Evolutionary conservation across 2,888 invertebrate species (phyloP), one percentile per base, ranked within the genome.

Genomic region (Eristalinus aeneus): DNA sequence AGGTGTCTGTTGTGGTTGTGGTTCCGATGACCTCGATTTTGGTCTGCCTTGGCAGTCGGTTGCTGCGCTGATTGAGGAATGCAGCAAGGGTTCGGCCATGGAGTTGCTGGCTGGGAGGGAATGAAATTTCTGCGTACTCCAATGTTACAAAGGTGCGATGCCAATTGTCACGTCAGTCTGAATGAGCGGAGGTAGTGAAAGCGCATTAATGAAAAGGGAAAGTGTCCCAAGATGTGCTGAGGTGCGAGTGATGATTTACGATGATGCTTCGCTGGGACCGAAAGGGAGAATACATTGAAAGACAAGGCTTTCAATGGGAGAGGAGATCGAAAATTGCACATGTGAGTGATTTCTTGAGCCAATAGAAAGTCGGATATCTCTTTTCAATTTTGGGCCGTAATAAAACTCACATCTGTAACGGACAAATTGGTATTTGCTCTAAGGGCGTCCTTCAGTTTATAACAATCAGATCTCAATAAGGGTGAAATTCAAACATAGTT

Each of bases 1-100:
- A 58, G 39, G 72, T 39, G 54, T 53, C 58, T 56, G 27, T n/a
- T 63, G 63, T 69, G 54, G 74, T 63, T 73, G 34, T 60, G 69
- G 16, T 74, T 46, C 63, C 56, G 81, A 71, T 81, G 81, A 72
- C 81, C 76, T 72, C 65, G 81, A 81, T 81, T 71, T 67, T 65
- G 54, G 53, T 65, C 65, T 39, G 75, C 65, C 74, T 73, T 58
- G 36, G 56, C 32, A 64, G 32, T 12, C 11, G 3, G 46, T 16
- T 8, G n/a, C 46, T 16, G 16, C 46, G 16, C 11, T 5, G 56
- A 56, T 56, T 11, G 56, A 22, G 23, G 56, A 56, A 56, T 46
- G 46, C 46, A 46, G 1, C 46, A 46, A 46, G 46, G 46, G 46
- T 16, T 46, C 46, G 46, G 46, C 46, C 46, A 16, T n/a, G 46